Base-by-base conservation (phyloP, 2,888 invertebrate genomes). In the Eudasyphora cyanicolor region DNA sequence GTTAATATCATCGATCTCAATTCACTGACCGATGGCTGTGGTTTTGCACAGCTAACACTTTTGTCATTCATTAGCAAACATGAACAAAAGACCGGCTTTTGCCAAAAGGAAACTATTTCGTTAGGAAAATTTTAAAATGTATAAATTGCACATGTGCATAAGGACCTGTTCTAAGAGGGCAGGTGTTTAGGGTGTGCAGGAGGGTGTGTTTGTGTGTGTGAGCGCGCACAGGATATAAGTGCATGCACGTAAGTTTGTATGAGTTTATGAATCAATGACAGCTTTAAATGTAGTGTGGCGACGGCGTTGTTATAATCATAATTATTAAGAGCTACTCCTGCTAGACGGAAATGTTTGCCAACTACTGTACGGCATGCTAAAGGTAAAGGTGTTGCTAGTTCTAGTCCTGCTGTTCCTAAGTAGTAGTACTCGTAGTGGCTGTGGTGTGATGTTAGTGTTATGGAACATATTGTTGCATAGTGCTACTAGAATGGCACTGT, bases 241-340 rank as follows among this genome's bases (percentile, higher is more conserved):
- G 5, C 35, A 19, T 5, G 51, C 17, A 51, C 19, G 51, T 57
- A 17, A 6, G 17, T 62, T 5, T 64, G 64, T 64, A 21, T 17
- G 27, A 27, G 27, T 57, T 12, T 27, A 24, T 57, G 62, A 17
- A 64, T 64, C 64, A 64, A 64, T 38, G 64, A 38, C 21, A 64
- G 64, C 27, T 60, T 74, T 45, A 21, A 73, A 57, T 64, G 64
- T 17, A 54, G 69, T 76, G 27, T 49, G 62, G 76, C 77, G 82
- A 19, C 42, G 62, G 76, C 77, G 82, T 77, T 83, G 62, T 79
- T 74, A 83, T 82, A 74, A 83, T 83, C 81, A 84, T 84, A 81
- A 81, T 84, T 84, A 84, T 84, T 78, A 81, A 78, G 71, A 76
- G 84, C 84, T 84, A 54, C n/a, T n/a, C n/a, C n/a, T n/a, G n/a